These are phyloP conservation scores for Neogobius melanostomus DNA, from an alignment of 2,113 vertebrate genomes.

Conservation along the genomic window DNA sequence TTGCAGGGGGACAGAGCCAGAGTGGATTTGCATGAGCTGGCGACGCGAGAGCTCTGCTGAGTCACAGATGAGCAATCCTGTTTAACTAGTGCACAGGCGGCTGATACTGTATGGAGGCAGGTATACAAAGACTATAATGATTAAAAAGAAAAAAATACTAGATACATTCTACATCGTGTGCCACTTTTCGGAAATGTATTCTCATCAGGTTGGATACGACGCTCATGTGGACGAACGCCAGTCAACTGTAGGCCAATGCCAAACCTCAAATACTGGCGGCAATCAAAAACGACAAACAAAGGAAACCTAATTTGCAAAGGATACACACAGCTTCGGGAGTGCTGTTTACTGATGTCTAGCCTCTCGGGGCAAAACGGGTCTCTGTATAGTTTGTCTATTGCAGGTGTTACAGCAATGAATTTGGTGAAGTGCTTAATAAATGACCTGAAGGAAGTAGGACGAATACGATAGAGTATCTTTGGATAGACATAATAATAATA, in stretches of 20 bases:
- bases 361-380: not conserved
- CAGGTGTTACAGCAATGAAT: too few relatives aligned
- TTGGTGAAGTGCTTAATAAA: too few relatives aligned
- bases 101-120: too few relatives aligned
- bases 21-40: slow-evolving; percentile 52
- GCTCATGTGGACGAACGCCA: not conserved
- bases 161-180: too few relatives aligned
- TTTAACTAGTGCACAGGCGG: slow-evolving; percentile 32
- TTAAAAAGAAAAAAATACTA: too few relatives aligned
- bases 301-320: not conserved
- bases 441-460: too few relatives aligned
- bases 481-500: too few relatives aligned
- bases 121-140: too few relatives aligned
- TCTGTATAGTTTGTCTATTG: too few relatives aligned
- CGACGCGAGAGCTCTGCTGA: slow-evolving; percentile 10
- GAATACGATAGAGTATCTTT: too few relatives aligned
- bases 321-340: not conserved
- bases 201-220: too few relatives aligned
- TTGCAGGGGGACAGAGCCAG: slow-evolving; percentile 17
- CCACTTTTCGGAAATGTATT: too few relatives aligned
- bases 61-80: slow-evolving; percentile 42
- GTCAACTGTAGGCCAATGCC: not conserved
- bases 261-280: not conserved
- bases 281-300: not conserved
- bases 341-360: not conserved